Evolutionary conservation across 2,888 invertebrate genomes (phyloP).

Genomic region (Aphodius sticticus): DNA sequence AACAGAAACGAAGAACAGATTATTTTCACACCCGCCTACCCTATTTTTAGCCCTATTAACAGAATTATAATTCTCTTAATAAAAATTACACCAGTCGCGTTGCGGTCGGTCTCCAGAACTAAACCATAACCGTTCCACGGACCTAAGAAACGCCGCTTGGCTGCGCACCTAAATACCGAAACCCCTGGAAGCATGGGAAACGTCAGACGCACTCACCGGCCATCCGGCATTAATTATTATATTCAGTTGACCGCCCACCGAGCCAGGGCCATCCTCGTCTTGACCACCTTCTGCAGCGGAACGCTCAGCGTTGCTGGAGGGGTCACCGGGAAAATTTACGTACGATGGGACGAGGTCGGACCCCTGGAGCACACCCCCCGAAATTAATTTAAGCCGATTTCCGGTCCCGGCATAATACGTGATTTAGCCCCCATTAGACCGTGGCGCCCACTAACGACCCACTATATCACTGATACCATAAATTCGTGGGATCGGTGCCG

Average conservation of each 20-base stretch:
- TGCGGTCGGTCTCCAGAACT: neutral
- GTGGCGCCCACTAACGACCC: slow-evolving; percentile 30
- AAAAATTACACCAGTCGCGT: too few relatives aligned
- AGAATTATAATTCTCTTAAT: too few relatives aligned
- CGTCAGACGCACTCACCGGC: neutral
- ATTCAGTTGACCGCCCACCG: slow-evolving; percentile 9
- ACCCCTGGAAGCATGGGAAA: neutral
- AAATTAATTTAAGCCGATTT: slow-evolving; percentile 39
- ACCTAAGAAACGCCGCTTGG: neutral
- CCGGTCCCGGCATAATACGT: slow-evolving; percentile 35
- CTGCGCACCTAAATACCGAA: neutral
- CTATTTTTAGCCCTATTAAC: too few relatives aligned
- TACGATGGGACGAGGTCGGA: slow-evolving; percentile 13
- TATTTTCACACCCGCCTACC: too few relatives aligned
- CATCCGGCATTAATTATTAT: slow-evolving; percentile 20
- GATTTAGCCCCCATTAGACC: slow-evolving; percentile 35
- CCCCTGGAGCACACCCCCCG: slow-evolving; percentile 28
- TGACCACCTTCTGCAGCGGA: slow-evolving; percentile 8
- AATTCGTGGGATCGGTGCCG: slow-evolving; percentile 19
- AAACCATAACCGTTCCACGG: neutral
- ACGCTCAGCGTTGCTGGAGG: neutral
- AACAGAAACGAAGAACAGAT: too few relatives aligned
- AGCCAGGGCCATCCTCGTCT: slow-evolving; percentile 16
- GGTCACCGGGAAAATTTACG: slow-evolving; percentile 24
- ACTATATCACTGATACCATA: slow-evolving; percentile 33